Conservation (phyloP, 2,888 invertebrate genomes). For the Calameuta filiformis region DNA sequence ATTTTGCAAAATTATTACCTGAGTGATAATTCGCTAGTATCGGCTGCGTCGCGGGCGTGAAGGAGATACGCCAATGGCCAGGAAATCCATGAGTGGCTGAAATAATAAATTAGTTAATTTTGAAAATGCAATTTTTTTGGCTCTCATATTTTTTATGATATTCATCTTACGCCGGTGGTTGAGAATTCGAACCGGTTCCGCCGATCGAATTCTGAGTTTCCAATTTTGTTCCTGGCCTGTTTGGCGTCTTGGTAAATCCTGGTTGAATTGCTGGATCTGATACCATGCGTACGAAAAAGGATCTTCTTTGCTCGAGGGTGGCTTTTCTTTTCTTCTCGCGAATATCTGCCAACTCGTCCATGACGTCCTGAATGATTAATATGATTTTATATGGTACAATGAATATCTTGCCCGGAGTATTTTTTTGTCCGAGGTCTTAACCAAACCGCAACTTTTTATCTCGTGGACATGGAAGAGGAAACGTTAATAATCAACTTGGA, state of each 20-base stretch:
- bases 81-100: constrained; percentile 89
- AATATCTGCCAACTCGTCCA: constrained; percentile 81
- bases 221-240: constrained; percentile 55
- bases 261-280: constrained; percentile 90
- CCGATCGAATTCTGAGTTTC: constrained; percentile 59
- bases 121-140: neutral
- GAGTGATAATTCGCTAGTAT: constrained; percentile 79
- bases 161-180: constrained; percentile 39
- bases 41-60: constrained; percentile 77
- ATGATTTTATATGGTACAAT: neutral
- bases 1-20: constrained; percentile 69
- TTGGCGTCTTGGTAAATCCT: constrained; percentile 63
- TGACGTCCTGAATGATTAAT: constrained; percentile 65
- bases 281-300: constrained; percentile 97
- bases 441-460: neutral
- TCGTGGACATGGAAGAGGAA: neutral
- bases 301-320: constrained; percentile 89
- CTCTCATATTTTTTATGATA: neutral
- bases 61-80: constrained; percentile 92
- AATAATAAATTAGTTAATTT: constrained; percentile 35
- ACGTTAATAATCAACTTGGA: neutral
- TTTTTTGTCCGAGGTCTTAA: neutral
- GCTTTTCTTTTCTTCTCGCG: constrained; percentile 80
- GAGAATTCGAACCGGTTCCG: constrained; percentile 51
- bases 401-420: neutral